phyloP scores from a whole-genome alignment of 2,797 vertebrate genomes.

The Neosilurus mollespiculum region DNA sequence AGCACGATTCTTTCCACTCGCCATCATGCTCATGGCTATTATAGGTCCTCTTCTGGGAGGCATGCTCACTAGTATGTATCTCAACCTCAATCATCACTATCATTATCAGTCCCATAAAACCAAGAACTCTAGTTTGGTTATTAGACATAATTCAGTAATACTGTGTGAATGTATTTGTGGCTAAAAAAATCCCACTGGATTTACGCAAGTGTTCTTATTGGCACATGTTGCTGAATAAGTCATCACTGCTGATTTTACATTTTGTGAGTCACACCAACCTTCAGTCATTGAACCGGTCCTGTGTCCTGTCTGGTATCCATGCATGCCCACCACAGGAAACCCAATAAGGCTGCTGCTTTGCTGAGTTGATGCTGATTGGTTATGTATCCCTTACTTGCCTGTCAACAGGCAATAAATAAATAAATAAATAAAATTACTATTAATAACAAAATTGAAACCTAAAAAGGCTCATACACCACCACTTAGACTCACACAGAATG shows the following conservation, averaged over 20 bases:
- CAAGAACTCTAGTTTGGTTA: neutral
- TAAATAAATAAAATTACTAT: too few relatives aligned
- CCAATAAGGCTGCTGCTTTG: too few relatives aligned
- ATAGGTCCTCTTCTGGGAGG: conserved; percentile 91
- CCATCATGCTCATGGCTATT: conserved; percentile 91
- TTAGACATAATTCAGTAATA: neutral
- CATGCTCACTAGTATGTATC: conserved; percentile 89
- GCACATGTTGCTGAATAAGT: neutral
- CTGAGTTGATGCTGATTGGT: too few relatives aligned
- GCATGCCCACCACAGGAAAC: too few relatives aligned
- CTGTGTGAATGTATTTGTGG: neutral
- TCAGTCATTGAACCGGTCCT: neutral
- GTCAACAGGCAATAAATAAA: too few relatives aligned
- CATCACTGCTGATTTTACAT: neutral
- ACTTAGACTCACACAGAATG: too few relatives aligned
- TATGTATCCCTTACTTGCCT: too few relatives aligned
- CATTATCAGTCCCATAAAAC: neutral
- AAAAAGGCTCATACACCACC: too few relatives aligned
- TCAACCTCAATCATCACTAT: neutral
- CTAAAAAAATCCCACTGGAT: neutral
- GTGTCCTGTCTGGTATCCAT: too few relatives aligned
- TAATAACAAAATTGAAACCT: too few relatives aligned
- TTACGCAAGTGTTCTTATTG: neutral
- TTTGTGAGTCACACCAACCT: neutral
- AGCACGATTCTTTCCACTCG: conserved; percentile 88